These are phyloP conservation scores for Drosophila fungiperda DNA, from an alignment of 2,888 invertebrate genomes.

Conservation along the genomic window DNA sequence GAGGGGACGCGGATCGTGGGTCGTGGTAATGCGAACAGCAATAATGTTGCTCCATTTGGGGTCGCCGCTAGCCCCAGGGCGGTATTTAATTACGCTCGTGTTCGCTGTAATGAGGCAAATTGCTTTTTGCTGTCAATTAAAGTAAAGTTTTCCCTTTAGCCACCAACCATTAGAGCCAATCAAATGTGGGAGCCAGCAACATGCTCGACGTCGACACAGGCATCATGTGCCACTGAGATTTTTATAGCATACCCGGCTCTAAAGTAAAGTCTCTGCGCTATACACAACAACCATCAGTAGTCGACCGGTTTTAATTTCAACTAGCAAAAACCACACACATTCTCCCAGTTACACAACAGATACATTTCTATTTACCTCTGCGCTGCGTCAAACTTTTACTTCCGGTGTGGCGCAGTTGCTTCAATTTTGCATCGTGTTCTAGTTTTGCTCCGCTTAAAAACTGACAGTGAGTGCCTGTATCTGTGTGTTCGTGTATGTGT, in stretches of 20 bases:
- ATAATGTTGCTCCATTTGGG: constrained; percentile 55
- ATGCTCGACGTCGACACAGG: neutral
- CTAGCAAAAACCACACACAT: neutral
- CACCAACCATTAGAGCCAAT: constrained; percentile 64
- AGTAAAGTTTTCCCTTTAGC: constrained; percentile 75
- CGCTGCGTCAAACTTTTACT: constrained; percentile 54
- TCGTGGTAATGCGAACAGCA: constrained; percentile 18
- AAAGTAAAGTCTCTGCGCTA: constrained; percentile 45
- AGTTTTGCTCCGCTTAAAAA: constrained; percentile 52
- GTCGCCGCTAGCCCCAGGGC: constrained; percentile 57
- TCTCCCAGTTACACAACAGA: neutral
- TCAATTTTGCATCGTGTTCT: constrained; percentile 48
- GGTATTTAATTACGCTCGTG: constrained; percentile 79
- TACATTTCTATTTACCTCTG: constrained; percentile 20
- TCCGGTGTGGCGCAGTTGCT: constrained; percentile 56
- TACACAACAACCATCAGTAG: constrained; percentile 10
- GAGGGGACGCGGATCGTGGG: neutral
- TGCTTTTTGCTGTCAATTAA: constrained; percentile 81
- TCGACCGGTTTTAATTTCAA: constrained; percentile 35
- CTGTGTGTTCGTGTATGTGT: constrained; percentile 13
- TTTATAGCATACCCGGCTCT: constrained; percentile 55
- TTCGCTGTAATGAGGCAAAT: constrained; percentile 77
- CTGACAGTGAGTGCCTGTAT: constrained; percentile 45
- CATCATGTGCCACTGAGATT: constrained; percentile 44
- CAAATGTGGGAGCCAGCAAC: constrained; percentile 49